Evolutionary conservation across 35 echinoderm and acorn worm species (phyloP), one percentile per base, ranked within the genome.

Genomic region (Diadema setosum): DNA sequence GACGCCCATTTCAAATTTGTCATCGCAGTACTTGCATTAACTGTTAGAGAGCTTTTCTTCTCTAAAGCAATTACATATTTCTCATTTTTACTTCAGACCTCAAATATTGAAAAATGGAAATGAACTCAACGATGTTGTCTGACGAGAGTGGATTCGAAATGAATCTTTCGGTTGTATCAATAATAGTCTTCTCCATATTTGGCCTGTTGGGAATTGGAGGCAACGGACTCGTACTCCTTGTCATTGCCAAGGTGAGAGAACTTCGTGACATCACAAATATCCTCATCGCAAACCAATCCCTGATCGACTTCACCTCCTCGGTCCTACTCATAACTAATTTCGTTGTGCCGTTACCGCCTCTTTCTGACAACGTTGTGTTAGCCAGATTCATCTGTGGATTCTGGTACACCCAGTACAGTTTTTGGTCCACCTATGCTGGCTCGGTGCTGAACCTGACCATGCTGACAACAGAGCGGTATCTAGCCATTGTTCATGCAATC

Each of bases 201-300:
- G 87, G 67, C 11, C 41, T 16, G 15, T 39, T 89, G 4, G 87
- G 87, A 58, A 81, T 89, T 42, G 25, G 25, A 11, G 87, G 87
- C 15, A 89, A 89, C 24, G 75, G 87, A 2, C 42, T 81, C 4
- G 87, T 89, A 20, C 52, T 82, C 36, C 76, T 58, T 42, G 87
- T 82, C 9, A 42, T 81, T 18, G 42, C 74, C 39, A 35, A 27
- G 48, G 63, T 67, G 27, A 16, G 37, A 2, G 16, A 50, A 9
- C 63, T 67, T 18, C 63, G 26, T 32, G 63, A 34, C 46, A 59
- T 81, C 15, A 82, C 84, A 2, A 95, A 91, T 44, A 24, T 95
- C 45, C 56, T 95, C 23, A 86, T 95, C 45, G 83, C 83, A 43
- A 95, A 95, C 59, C 93, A 95, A 46, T 95, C 93, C 21, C 30